Conservation (phyloP, 2,888 invertebrate species). For the Drosophila meridionalis region DNA sequence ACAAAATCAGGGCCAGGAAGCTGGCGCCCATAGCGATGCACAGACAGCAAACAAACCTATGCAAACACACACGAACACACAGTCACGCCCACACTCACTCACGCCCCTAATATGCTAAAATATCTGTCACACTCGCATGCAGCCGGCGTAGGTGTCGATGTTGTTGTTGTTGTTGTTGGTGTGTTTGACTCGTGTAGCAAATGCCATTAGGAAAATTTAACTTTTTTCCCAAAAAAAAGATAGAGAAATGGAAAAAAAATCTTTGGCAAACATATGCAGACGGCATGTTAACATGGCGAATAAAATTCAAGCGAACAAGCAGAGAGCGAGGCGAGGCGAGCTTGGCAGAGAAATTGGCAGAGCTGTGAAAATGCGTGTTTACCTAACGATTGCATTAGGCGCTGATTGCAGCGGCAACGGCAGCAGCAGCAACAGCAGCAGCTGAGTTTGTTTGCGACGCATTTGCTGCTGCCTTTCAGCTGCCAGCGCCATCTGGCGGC, state of each 20-base stretch:
- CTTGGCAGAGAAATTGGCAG: slow-evolving; percentile 27
- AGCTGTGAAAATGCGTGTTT: slow-evolving; percentile 61
- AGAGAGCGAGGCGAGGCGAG: neutral
- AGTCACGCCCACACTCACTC: slow-evolving; percentile 8
- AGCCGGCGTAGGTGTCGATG: slow-evolving; percentile 50
- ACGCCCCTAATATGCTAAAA: slow-evolving; percentile 56
- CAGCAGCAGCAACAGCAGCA: slow-evolving; percentile 15
- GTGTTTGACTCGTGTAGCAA: slow-evolving; percentile 56
- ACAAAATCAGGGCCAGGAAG: slow-evolving; percentile 70
- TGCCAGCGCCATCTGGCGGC: slow-evolving; percentile 54
- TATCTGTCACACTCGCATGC: slow-evolving; percentile 61
- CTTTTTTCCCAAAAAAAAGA: slow-evolving; percentile 16
- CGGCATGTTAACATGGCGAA: slow-evolving; percentile 76
- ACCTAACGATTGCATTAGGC: slow-evolving; percentile 79
- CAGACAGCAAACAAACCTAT: slow-evolving; percentile 28
- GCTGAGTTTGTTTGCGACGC: slow-evolving; percentile 14
- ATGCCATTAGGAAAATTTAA: slow-evolving; percentile 74
- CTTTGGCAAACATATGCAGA: slow-evolving; percentile 73
- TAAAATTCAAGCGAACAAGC: slow-evolving; percentile 61
- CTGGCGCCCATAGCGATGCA: slow-evolving; percentile 44
- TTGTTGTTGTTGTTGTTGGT: slow-evolving; percentile 19
- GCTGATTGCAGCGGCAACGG: slow-evolving; percentile 65
- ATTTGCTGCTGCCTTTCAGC: neutral
- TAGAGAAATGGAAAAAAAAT: slow-evolving; percentile 20
- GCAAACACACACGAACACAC: slow-evolving; percentile 5